Conservation (phyloP, 2,797 vertebrate species). For the Anabas testudineus region DNA sequence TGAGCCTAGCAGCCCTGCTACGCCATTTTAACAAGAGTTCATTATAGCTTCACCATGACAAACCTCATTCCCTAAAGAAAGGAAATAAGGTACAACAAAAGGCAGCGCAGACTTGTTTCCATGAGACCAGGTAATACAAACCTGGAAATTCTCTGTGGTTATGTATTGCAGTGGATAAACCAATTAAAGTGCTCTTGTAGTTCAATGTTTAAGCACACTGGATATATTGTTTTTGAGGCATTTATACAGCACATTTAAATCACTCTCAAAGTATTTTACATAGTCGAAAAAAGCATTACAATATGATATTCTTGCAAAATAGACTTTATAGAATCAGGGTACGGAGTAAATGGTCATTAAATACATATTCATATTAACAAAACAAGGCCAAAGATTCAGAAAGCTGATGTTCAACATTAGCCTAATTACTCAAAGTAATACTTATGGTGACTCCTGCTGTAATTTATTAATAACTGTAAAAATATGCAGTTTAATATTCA, state of each 20-base stretch:
- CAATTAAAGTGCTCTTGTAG: not conserved
- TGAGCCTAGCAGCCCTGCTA: not conserved
- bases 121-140: slow-evolving; percentile 1
- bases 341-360: slow-evolving; percentile 38
- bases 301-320: not conserved
- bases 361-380: slow-evolving; percentile 19
- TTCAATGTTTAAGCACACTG: not conserved
- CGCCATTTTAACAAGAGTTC: slow-evolving; percentile 32
- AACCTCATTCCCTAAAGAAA: slow-evolving; percentile 17
- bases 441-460: slow-evolving; percentile 35
- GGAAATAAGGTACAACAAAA: slow-evolving; percentile 3
- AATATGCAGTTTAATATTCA: slow-evolving; percentile 68
- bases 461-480: slow-evolving; percentile 69
- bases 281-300: not conserved
- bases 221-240: not conserved
- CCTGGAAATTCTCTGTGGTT: not conserved
- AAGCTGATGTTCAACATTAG: slow-evolving; percentile 43
- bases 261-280: too few relatives aligned
- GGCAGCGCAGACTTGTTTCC: slow-evolving; percentile 6
- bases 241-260: too few relatives aligned
- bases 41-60: slow-evolving; percentile 26
- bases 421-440: slow-evolving; percentile 49
- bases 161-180: not conserved
- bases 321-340: slow-evolving; percentile 7
- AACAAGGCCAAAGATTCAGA: slow-evolving; percentile 32